Evolutionary conservation across 1,140 invertebrate species (phyloP), one percentile per base, ranked within the genome.

Genomic region (Drosophila suzukii): DNA sequence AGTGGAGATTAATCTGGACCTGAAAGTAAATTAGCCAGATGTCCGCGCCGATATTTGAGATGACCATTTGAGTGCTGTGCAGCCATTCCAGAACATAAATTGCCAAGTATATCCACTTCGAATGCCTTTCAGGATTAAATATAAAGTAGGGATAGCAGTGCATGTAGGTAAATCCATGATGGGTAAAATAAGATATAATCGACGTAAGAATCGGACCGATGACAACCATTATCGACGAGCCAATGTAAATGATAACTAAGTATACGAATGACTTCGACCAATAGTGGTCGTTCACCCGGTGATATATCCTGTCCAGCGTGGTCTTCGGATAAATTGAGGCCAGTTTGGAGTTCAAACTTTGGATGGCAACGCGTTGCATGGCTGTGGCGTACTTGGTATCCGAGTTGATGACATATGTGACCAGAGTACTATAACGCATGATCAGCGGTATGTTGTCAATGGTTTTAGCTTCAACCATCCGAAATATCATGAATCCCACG

Each of bases 1-100:
- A 71, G 20, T 90, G 85, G 56, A 90, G 74, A 56, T 78, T 79
- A 7, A 90, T 70, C 46, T 89, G 85, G 4, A 60, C 46, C 7
- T 75, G 55, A 53, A 89, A 84, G 30, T 50, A 74, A 0, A 89
- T 46, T 12, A 90, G 59, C 78, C 67, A 90, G 6, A 79, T 59
- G 57, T 90, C 84, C 0, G 78, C 62, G 43, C 58, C 55, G 6
- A 79, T 58, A 27, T 79, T 84, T 12, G 61, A 77, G 12, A 72
- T 57, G 17, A 81, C 66, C 54, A 83, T 70, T 1, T 75, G 67
- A 8, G 70, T 65, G 39, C 73, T 76, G 54, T 90, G 78, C 24
- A 78, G n/a, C 41, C 61, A 61, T 34, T 90, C 85, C 5, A 71
- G 4, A 1, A 27, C 4, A 39, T 78, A 81, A 2, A 78, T 74